phyloP scores from a whole-genome alignment of 2,797 vertebrate genomes.

The Anolis apletophallus region DNA sequence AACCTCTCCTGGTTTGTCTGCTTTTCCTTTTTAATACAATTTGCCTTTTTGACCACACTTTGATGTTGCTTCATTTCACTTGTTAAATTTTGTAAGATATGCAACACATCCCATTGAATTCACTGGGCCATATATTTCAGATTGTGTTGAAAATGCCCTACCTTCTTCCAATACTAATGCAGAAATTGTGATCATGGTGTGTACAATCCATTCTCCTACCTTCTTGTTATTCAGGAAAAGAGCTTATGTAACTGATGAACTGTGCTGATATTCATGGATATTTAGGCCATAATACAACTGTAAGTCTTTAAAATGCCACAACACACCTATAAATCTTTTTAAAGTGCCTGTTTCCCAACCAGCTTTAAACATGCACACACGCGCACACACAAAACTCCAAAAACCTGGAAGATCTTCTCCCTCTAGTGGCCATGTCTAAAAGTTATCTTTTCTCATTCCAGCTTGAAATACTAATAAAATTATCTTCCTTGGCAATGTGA shows the following conservation, averaged over 20 bases:
- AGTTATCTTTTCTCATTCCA: background rate
- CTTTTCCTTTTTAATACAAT: too few species aligned
- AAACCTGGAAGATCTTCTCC: conserved; percentile 59
- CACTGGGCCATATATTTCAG: background rate
- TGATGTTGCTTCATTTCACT: too few species aligned
- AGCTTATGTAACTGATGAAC: background rate
- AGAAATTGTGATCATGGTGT: background rate
- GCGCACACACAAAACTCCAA: too few species aligned
- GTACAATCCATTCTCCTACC: background rate
- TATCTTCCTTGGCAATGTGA: background rate
- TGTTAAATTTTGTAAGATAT: too few species aligned
- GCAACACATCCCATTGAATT: background rate
- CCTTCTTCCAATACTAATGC: too few species aligned
- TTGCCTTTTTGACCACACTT: too few species aligned
- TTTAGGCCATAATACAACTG: background rate
- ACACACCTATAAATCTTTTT: background rate
- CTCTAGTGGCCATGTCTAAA: conserved; percentile 53
- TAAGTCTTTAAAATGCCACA: background rate
- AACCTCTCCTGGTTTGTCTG: too few species aligned
- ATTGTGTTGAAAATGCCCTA: background rate
- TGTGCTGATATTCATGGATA: background rate
- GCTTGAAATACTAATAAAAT: background rate
- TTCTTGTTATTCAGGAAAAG: background rate
- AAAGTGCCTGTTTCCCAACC: too few species aligned
- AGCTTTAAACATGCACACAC: too few species aligned